Evolutionary conservation across 2,797 vertebrate genomes (phyloP), one percentile per base, ranked within the genome.

Genomic region (Pantherophis alleghaniensis): DNA sequence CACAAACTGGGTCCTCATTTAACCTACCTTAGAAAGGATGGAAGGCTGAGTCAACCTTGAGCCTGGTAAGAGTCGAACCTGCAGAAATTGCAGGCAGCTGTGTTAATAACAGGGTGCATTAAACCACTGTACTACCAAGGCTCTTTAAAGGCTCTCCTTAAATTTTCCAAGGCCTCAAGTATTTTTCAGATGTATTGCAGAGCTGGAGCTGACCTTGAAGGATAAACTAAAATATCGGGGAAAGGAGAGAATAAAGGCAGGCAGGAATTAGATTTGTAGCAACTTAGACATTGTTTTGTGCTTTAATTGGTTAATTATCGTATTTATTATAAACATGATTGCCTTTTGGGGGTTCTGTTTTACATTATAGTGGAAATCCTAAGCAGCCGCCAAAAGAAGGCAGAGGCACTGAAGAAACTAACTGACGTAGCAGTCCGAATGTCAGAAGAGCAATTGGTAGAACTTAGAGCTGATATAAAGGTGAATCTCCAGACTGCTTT

Each of bases 381-480:
- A 96, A 98, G 98, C 14, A 97, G 98, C 86, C 98, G 99, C 63
- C 99, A 99, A 97, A 99, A 99, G 97, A 98, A 97, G 96, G 99
- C 99, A 0, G 99, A 99, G 94, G 98, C 98, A 92, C 97, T 99
- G 20, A 98, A 98, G 89, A 98, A 98, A 94, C 96, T 99, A 96
- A 99, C 99, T 0, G 99, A 99, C 4, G 97, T 98, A 94, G 99
- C 99, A 0, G 98, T 98, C 0, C 98, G 98, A 12, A 99, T 99
- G 99, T 99, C 99, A 2, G 99, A 99, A 97, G 99, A 99, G 92
- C 99, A 99, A 95, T 92, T 99, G 97, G 97, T 98, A 2, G 99
- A 99, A 96, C 98, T 99, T 28, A 97, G 99, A 89, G 99, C 99
- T 0, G 99, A 99, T 96, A 99, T 99, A 89, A 99, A 99, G 98